Evolutionary conservation across 2,888 invertebrate species (phyloP), one percentile per base, ranked within the genome.

Genomic region (Lasioglossum zephyrum): DNA sequence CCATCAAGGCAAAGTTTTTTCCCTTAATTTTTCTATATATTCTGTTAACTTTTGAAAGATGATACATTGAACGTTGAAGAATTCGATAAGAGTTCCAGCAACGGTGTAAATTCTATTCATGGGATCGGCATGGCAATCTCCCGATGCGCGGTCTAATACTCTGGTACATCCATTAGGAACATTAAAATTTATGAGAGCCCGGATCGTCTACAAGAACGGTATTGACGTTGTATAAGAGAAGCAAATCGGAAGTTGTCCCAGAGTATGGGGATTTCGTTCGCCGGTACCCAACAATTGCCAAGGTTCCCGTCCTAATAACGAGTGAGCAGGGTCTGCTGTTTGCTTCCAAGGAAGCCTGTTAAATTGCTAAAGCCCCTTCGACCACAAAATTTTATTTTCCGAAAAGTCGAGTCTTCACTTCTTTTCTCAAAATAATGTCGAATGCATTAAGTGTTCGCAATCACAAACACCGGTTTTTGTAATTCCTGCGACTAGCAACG

Each of bases 231-330:
- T 39, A 26, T 47, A 31, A 57, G 53, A 63, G 63, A 63, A 63
- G 63, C 73, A 47, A 73, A 18, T 49, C 47, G 47, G 31, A 49
- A 49, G 31, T 16, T 73, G 18, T 47, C 18, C 26, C 2, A 31
- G 74, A 39, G 44, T 44, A n/a, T 63, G 63, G 31, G 63, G 63
- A 63, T 63, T 63, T 63, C 31, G 63, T 63, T 63, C 6, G 31
- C 63, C 16, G 63, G 63, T 26, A 16, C 13, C 63, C 63, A 63
- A 63, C 60, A 16, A 63, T 63, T 63, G 6, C 63, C 63, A 63
- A 63, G 66, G 8, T 75, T 41, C 41, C 26, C 18, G n/a, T 41
- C 60, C 41, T 75, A 75, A 75, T 75, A 75, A 60, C 57, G 60
- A 39, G 66, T 69, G 36, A 69, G 66, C 39, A 69, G 36, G 66